These are phyloP conservation scores for Eurystomus glaucurus DNA, from an alignment of 2,797 vertebrate species.

Conservation along the genomic window DNA sequence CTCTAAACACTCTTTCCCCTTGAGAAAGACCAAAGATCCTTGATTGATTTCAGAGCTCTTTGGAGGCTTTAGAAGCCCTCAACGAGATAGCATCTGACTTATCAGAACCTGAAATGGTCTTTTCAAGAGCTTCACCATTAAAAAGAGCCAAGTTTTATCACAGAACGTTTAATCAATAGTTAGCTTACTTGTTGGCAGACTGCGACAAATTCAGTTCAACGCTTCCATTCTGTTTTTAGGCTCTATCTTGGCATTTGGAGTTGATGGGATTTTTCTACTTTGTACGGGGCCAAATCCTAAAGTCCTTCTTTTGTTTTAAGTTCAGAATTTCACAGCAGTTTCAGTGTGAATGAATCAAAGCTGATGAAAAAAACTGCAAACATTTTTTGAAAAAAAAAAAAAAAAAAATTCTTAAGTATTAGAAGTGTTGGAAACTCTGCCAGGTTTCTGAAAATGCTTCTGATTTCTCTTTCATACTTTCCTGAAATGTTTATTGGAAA, in stretches of 20 bases:
- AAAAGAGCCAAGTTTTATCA: neutral
- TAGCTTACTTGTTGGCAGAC: neutral
- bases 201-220: fast-evolving
- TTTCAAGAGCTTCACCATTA: neutral
- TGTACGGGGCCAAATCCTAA: neutral
- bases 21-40: neutral
- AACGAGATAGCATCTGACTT: neutral
- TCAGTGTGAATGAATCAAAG: neutral
- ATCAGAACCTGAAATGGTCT: neutral
- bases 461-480: neutral
- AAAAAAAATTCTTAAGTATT: neutral
- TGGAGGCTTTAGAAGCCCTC: neutral
- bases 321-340: neutral
- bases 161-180: neutral
- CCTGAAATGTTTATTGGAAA: neutral
- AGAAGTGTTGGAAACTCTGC: neutral
- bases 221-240: neutral
- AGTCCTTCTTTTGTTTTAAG: neutral
- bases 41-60: neutral
- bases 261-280: neutral
- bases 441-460: neutral
- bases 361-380: neutral
- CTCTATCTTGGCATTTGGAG: neutral
- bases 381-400: neutral
- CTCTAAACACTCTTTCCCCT: neutral